Conservation (phyloP, 1,140 invertebrate genomes). For the Cotesia typhae region DNA sequence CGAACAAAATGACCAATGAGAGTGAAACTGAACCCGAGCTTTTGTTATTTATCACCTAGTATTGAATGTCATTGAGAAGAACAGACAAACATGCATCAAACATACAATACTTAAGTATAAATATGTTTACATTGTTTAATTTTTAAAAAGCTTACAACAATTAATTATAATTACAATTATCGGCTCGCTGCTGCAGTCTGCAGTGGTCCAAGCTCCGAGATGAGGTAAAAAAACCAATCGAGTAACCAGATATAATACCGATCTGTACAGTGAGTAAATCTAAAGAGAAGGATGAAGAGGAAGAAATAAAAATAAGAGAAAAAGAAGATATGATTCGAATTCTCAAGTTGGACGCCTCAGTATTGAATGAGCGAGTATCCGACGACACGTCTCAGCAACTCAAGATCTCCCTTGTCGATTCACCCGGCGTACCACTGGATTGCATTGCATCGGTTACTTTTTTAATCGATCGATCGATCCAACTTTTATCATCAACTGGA, state of each 20-base stretch:
- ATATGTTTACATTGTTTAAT: no score
- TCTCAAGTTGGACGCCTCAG: constrained; percentile 13
- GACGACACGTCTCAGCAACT: constrained; percentile 33
- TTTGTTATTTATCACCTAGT: constrained; percentile 1
- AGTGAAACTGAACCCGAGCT: constrained; percentile 33
- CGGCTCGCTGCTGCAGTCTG: no score
- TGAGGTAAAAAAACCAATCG: no score
- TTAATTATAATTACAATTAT: no score
- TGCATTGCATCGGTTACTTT: constrained; percentile 13
- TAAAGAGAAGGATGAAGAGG: no score
- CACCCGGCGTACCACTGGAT: constrained; percentile 7
- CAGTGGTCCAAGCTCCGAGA: no score
- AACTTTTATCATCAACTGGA: constrained; percentile 7
- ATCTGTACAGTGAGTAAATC: no score
- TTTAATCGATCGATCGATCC: constrained; percentile 23
- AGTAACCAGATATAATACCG: no score
- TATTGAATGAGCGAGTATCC: constrained; percentile 12
- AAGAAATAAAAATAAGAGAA: not conserved
- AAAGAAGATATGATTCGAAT: constrained; percentile 10
- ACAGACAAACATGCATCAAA: no score
- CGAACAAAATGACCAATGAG: not conserved
- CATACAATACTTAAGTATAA: no score
- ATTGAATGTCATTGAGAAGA: no score
- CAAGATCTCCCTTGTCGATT: constrained; percentile 25
- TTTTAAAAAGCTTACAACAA: no score